Evolutionary conservation across 2,113 vertebrate species (phyloP), one percentile per base, ranked within the genome.

Genomic region (Calidris pugnax): DNA sequence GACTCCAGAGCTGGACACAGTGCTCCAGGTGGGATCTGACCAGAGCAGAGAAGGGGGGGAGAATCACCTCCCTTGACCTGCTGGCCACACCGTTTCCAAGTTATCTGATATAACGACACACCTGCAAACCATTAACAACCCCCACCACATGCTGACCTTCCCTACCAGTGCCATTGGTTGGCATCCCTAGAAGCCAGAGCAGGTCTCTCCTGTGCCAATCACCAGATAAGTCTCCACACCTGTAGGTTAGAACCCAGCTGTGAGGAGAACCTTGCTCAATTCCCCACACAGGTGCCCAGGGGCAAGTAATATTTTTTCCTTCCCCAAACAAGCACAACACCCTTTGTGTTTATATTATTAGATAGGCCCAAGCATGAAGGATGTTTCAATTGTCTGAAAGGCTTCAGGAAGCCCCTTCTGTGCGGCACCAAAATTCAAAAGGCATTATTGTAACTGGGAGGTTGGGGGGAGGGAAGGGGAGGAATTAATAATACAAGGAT

Each of bases 291-390:
- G 28, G 10, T 50, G 32, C 62, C 95, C 86, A 27, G 47, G 26
- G 71, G 92, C 81, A 73, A 79, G 63, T 32, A 95, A 94, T 90
- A 83, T 41, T 20, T 87, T 87, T 51, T 60, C 69, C 73, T 50
- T 78, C 41, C n/a, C 27, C 3, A 1, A 84, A 72, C 23, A 35
- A 35, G 37, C 45, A 1, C 14, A 85, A 91, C 56, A 83, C 55
- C 73, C 59, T 89, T 89, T 76, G 57, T 87, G 57, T 77, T 74
- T 59, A 18, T 27, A 66, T 47, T 53, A 85, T 57, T 80, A 85
- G 86, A 64, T 9, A 95, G 83, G 66, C 73, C 71, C 92, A 64
- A 72, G 71, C 7, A 0, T 1, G 24, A 4, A 67, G 56, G 39
- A 37, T 48, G 59, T 71, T 55, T 33, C 5, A 0, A 56, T 1